Base-by-base conservation (phyloP, 2,113 vertebrate genomes). In the Narcine bancroftii region DNA sequence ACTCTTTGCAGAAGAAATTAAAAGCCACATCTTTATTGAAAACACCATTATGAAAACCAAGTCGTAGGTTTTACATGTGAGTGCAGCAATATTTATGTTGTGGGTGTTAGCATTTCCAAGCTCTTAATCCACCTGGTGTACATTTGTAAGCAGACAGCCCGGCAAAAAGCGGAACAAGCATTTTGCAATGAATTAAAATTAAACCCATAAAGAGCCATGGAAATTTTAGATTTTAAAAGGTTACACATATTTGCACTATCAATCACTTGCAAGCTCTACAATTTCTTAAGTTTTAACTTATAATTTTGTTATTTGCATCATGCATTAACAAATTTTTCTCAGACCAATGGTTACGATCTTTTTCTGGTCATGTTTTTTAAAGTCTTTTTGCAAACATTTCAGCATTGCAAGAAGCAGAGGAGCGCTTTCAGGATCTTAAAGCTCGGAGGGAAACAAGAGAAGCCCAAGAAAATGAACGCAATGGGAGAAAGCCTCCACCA, bases 371-470 rank as follows among this genome's bases (percentile, higher is more conserved):
- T 53, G 19, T 69, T 69, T 69, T 69, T n/a, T 47, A 71, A 26
- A 42, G 50, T 39, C 3, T 77, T 50, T n/a, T 92, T n/a, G 21
- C n/a, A 50, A 92, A 89, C 39, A 42, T 42, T 92, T 53, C 93
- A 99, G 99, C 99, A 93, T 94, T 99, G 94, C 94, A 97, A 94
- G 98, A 99, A 93, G 99, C 98, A 0, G 99, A 99, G 93, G 94
- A 94, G 92, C 97, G 98, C 69, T 99, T 99, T 94, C 96, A 97
- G 93, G 97, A 98, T 94, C 95, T 99, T 53, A 99, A 98, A 93
- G 95, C 97, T 53, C 97, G 98, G 92, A 96, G 97, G 92, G 98
- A 99, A 94, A 97, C 98, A 92, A 97, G 98, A 95, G 98, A 98
- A 93, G 97, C 97, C 0, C 98, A 99, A 93, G 98, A 99, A 95